Conservation (phyloP, 2,113 vertebrate species). For the Pteruthius melanotis region DNA sequence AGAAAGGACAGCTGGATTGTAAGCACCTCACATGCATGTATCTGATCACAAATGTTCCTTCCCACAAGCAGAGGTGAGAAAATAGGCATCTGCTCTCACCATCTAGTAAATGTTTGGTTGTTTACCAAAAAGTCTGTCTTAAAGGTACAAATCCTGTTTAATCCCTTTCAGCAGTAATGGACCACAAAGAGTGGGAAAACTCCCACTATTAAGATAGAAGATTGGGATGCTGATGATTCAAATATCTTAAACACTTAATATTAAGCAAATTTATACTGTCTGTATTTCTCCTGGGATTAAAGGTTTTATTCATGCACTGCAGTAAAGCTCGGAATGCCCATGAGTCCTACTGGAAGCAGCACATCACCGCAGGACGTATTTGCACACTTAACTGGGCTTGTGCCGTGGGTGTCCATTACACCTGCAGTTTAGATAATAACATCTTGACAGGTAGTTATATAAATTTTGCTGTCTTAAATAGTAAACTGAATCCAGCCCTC, state of each 20-base stretch:
- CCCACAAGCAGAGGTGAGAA: neutral
- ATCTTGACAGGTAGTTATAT: neutral
- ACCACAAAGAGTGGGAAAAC: neutral
- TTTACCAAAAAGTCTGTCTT: neutral
- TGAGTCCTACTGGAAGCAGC: neutral
- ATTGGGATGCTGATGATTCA: neutral
- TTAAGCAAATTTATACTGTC: neutral
- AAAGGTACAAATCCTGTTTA: neutral
- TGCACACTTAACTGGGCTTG: neutral
- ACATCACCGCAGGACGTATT: neutral
- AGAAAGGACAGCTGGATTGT: neutral
- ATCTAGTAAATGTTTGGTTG: neutral
- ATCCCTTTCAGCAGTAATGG: neutral
- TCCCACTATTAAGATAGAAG: neutral
- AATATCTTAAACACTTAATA: neutral
- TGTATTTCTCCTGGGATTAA: neutral
- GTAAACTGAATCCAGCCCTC: neutral
- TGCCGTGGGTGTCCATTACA: neutral
- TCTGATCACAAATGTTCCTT: neutral
- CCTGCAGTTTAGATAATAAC: neutral
- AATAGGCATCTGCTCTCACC: neutral
- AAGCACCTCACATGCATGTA: neutral
- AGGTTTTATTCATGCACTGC: neutral
- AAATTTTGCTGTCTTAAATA: neutral
- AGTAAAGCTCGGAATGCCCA: neutral